Evolutionary conservation across 2,888 invertebrate species (phyloP), one percentile per base, ranked within the genome.

Genomic region (Rhynchonema sp.): DNA sequence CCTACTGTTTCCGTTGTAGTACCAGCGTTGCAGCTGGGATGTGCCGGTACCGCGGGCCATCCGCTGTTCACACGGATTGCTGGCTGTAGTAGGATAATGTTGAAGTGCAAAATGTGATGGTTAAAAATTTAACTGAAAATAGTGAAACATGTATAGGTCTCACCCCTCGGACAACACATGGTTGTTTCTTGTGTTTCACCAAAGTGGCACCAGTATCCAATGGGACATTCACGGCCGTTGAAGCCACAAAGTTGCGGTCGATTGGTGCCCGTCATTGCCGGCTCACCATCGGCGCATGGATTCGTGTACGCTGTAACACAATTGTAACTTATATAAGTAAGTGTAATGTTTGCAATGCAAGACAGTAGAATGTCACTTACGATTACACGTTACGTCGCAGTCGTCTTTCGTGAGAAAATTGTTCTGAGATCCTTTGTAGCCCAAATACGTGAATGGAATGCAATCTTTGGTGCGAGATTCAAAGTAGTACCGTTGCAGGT

Each of bases 331-430:
- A 1, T 17, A 23, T 13, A 23, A 55, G 30, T 58, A 20, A 58
- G 55, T 49, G 9, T 57, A 28, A 23, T 17, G 55, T 60, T 60
- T 57, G 28, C 57, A 9, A n/a, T n/a, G 38, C 30, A 56, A n/a
- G n/a, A n/a, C n/a, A n/a, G n/a, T n/a, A n/a, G n/a, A 17, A 38
- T n/a, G 9, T n/a, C n/a, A n/a, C 49, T 23, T 60, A 70, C 70
- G 69, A 63, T 65, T 66, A 61, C 70, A 70, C 46, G 66, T 70
- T 30, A 66, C 59, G 56, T 68, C 69, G 62, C 70, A 70, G 58
- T 70, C 69, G 55, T 68, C 65, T 53, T 69, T 69, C 23, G 66
- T 67, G 9, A 70, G 60, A 61, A 70, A 72, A 62, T 72, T 72
- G 58, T 70, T 72, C 38, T 66, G 63, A 59, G 68, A 69, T 46